phyloP scores from a whole-genome alignment of 2,113 vertebrate species.

The Cryptomyrus ogoouensis region DNA sequence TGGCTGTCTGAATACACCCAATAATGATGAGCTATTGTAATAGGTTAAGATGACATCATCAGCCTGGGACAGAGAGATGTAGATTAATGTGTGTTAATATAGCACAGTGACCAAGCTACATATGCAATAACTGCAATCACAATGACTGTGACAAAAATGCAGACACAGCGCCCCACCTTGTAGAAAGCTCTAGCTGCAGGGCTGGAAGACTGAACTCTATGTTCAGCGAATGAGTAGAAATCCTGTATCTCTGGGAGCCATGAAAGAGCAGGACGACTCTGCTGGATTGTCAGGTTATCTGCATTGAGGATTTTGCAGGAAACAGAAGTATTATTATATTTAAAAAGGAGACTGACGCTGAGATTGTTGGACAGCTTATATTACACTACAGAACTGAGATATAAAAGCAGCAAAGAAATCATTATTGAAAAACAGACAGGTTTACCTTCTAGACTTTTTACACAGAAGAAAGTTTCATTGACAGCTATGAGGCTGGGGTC shows the following conservation, averaged over 20 bases:
- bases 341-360: background rate
- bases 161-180: conserved; percentile 42
- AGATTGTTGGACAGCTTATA: background rate
- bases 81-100: background rate
- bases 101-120: background rate
- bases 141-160: background rate
- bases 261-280: conserved; percentile 20
- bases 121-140: background rate
- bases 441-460: conserved; percentile 45
- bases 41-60: conserved; percentile 60
- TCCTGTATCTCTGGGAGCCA: conserved; percentile 32
- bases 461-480: conserved; percentile 55
- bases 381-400: background rate
- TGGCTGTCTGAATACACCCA: conserved; percentile 53
- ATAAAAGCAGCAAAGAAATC: background rate
- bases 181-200: conserved; percentile 51
- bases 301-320: background rate
- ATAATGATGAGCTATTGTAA: conserved; percentile 40
- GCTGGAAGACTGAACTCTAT: conserved; percentile 4
- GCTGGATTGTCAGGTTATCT: conserved; percentile 24
- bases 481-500: conserved; percentile 50
- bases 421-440: background rate
- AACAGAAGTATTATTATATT: background rate
- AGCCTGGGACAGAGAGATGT: conserved; percentile 38
- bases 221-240: conserved; percentile 50